Base-by-base conservation (phyloP, 2,797 vertebrate species). In the Trachops cirrhosus region DNA sequence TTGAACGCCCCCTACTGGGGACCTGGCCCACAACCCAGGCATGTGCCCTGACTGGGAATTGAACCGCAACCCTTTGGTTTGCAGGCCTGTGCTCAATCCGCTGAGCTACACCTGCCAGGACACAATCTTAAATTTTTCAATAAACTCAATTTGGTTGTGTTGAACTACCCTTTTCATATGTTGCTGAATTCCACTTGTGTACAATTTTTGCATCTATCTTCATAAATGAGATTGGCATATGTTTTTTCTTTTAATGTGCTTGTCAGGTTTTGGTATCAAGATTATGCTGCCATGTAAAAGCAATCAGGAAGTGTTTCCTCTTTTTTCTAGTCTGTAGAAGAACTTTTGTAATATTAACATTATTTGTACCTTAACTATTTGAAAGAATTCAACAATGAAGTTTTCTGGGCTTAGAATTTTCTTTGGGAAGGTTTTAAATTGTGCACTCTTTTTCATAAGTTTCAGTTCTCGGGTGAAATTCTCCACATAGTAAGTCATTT, bases 91-190 rank as follows among this genome's bases (percentile, higher is more conserved):
- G 24, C 57, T 59, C 57, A 59, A 26, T 59, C 57, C 4, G 10
- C 57, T 59, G 57, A 26, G 57, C 24, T 59, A 62, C 59, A 62
- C 26, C 29, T 29, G 26, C 29, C 12, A 62, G 59, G 26, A 11
- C 26, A 62, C 10, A 64, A n/a, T 19, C 57, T 46, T 77, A 91
- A 54, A 70, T 64, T 83, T 57, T 86, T 91, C 14, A 57, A 75
- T 93, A 64, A 79, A 79, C 34, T 89, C 48, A 79, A 11, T 67
- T 79, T 85, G 79, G 21, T 90, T 90, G 29, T 93, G 46, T 86
- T 44, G 37, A 89, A 57, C 67, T 75, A 10, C 10, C 3, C 9
- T 88, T 92, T 92, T 52, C 34, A 82, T 82, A 67, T 68, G 48
- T 80, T 57, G n/a, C 54, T 74, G 41, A 74, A 74, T 86, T 74